Evolutionary conservation across 2,113 vertebrate species (phyloP), one percentile per base, ranked within the genome.

Genomic region (Nothobranchius kuhntae): DNA sequence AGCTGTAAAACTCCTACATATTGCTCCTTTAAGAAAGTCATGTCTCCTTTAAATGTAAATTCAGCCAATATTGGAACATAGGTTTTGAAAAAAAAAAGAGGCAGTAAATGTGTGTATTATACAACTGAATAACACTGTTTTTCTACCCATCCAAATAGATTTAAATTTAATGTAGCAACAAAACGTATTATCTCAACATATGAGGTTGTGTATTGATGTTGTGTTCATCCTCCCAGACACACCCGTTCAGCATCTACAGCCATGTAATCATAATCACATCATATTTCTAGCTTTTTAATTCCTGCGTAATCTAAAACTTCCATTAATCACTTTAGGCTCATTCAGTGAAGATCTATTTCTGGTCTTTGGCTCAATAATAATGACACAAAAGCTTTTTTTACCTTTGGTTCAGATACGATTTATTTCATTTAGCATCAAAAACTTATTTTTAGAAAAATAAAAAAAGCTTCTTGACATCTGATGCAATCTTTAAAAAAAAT

Each of bases 361-460:
- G 1, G 61, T 67, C 1, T 61, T 13, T 30, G 15, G 13, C 44
- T 36, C 3, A 17, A 15, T 15, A 63, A 38, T 17, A 68, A 71
- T 36, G 9, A 75, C 52, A 80, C 45, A 65, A 63, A 44, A 53
- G 52, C 9, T 52, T 3, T 30, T 30, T 67, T 47, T 38, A 9
- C 7, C 45, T 9, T 11, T 67, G 58, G 13, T 48, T 83, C 1
- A 65, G 48, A 71, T 13, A n/a, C 15, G 44, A 44, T 45, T 61
- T 21, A 6, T 48, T 84, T 87, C 88, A 84, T 87, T 86, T 17
- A 42, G 3, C 54, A 71, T 0, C 2, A 56, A 52, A 65, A 44
- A 54, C 45, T 67, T 48, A 13, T 68, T 52, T 15, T 56, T 30
- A 30, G 30, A 3, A 30, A 30, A 65, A 61, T 50, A 12, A 57